These are phyloP conservation scores for Pedionomus torquatus DNA, from an alignment of 2,113 vertebrate genomes.

Conservation along the genomic window DNA sequence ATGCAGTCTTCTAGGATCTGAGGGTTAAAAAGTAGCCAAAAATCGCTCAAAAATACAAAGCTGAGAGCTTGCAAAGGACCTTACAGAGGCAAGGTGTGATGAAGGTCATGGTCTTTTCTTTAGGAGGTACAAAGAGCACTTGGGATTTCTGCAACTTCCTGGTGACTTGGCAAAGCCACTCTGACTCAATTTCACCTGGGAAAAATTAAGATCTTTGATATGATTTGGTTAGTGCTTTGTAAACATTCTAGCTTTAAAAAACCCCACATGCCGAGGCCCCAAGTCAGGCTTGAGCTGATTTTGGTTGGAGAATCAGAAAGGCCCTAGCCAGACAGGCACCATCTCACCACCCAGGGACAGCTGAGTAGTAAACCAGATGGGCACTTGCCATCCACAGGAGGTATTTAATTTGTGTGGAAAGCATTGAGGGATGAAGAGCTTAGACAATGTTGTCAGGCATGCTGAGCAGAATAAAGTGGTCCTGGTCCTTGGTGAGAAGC, in stretches of 20 bases:
- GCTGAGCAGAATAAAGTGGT: background rate
- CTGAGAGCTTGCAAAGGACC: background rate
- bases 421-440: background rate
- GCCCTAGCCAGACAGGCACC: background rate
- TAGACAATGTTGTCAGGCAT: accelerated
- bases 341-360: background rate
- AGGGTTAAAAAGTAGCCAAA: background rate
- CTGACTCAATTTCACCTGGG: background rate
- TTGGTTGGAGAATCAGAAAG: background rate
- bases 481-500: accelerated
- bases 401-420: background rate
- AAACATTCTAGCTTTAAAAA: background rate
- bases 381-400: background rate
- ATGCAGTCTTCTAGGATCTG: background rate
- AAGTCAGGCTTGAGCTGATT: background rate
- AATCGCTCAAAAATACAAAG: background rate
- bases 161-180: background rate
- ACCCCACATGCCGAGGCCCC: background rate
- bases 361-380: background rate
- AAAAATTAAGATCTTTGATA: background rate
- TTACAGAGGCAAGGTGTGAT: background rate
- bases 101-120: background rate
- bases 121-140: background rate
- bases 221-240: background rate
- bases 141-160: background rate